phyloP scores from a whole-genome alignment of 2,797 vertebrate species.

The Myotis myotis region DNA sequence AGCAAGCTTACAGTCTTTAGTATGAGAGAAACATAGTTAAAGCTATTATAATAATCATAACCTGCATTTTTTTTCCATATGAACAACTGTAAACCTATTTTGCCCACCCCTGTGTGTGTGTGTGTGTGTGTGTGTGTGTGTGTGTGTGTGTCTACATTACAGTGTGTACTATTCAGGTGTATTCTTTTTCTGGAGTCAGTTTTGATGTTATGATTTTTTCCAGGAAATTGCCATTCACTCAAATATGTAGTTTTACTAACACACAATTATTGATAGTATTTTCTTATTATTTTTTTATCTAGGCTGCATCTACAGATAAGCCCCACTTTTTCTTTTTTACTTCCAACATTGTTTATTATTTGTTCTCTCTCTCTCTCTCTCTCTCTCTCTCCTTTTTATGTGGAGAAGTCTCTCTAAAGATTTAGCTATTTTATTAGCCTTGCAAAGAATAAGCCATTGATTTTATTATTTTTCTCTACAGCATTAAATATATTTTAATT shows the following conservation, averaged over 20 bases:
- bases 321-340: neutral
- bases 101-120: neutral
- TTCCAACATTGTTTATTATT: conserved; percentile 19
- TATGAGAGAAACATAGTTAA: neutral
- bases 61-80: neutral
- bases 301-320: neutral
- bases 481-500: neutral
- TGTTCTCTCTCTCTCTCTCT: neutral
- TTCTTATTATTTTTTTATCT: conserved; percentile 42
- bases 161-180: neutral
- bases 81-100: neutral
- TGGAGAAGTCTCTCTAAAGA: neutral
- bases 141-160: neutral
- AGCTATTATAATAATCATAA: neutral
- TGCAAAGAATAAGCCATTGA: conserved; percentile 46
- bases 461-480: conserved; percentile 19
- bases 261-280: conserved; percentile 31
- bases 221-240: conserved; percentile 32
- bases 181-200: conserved; percentile 2
- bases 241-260: conserved; percentile 33
- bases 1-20: neutral
- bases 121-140: neutral
- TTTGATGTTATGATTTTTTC: conserved; percentile 9
- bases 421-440: conserved; percentile 46
- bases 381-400: neutral